These are phyloP conservation scores for Copidosoma floridanum DNA, from an alignment of 1,140 invertebrate species.

Conservation along the genomic window DNA sequence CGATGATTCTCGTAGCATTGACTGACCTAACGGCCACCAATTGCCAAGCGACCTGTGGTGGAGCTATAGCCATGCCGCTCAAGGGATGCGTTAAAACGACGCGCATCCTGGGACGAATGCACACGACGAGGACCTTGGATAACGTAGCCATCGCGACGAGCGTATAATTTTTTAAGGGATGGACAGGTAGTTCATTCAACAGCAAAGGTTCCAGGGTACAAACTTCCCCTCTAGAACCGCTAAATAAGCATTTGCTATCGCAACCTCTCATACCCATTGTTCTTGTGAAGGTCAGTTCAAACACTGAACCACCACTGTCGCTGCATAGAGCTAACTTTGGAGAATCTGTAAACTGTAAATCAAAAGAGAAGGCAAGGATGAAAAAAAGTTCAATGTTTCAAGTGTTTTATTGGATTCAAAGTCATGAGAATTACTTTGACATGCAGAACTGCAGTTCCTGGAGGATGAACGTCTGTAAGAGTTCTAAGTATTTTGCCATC, in stretches of 20 bases:
- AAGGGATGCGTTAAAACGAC: conserved; percentile 68
- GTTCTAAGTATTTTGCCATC: conserved; percentile 76
- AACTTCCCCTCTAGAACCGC: conserved; percentile 91
- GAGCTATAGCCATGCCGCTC: conserved; percentile 63
- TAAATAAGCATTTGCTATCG: conserved; percentile 87
- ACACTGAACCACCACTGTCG: conserved; percentile 97
- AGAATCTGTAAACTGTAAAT: conserved; percentile 71
- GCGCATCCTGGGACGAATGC: conserved; percentile 72
- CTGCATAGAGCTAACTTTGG: conserved; percentile 78
- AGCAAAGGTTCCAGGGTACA: conserved; percentile 83
- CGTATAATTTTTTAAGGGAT: conserved; percentile 72
- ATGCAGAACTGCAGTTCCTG: conserved; percentile 82
- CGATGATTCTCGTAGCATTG: conserved; percentile 71
- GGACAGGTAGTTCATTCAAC: conserved; percentile 66
- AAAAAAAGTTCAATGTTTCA: too few species aligned
- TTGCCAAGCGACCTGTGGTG: conserved; percentile 91
- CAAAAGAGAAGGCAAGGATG: too few species aligned
- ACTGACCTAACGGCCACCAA: conserved; percentile 81
- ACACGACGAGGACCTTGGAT: conserved; percentile 88
- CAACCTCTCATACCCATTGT: conserved; percentile 85
- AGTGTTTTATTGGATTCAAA: not conserved
- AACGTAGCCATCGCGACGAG: conserved; percentile 90
- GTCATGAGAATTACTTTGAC: conserved; percentile 65
- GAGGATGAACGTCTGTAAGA: conserved; percentile 82
- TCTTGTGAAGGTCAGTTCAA: conserved; percentile 88